phyloP scores from a whole-genome alignment of 2,113 vertebrate species.

The Shinisaurus crocodilurus region DNA sequence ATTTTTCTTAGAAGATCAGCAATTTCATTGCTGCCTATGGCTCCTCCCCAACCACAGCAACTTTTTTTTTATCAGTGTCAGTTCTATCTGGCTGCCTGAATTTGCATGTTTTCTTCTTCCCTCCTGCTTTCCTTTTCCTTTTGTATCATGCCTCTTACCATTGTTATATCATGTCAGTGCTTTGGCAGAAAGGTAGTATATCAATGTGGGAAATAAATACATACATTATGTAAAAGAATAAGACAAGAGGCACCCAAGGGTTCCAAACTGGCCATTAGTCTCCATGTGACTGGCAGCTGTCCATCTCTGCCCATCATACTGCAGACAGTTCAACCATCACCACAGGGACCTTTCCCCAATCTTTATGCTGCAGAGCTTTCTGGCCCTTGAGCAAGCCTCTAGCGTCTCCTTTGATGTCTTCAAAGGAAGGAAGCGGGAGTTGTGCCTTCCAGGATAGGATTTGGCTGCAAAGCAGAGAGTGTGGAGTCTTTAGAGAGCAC shows the following conservation, averaged over 20 bases:
- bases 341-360: accelerated
- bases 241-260: no score
- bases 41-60: background rate
- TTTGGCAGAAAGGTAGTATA: background rate
- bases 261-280: no score
- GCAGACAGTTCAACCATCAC: accelerated
- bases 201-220: background rate
- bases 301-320: background rate
- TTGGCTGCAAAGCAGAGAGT: background rate
- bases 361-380: accelerated
- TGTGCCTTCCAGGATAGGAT: no score
- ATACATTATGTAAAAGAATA: background rate
- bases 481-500: background rate
- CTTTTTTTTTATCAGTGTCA: background rate
- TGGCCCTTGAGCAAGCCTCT: background rate
- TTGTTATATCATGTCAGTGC: background rate
- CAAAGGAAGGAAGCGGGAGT: background rate
- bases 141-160: background rate
- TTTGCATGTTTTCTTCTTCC: background rate
- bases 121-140: background rate
- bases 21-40: background rate
- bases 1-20: no score
- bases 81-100: background rate
- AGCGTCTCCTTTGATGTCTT: background rate
- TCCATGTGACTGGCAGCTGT: background rate